Evolutionary conservation across 1,140 invertebrate species (phyloP).

Genomic region (Drosophila nigromelanica): DNA sequence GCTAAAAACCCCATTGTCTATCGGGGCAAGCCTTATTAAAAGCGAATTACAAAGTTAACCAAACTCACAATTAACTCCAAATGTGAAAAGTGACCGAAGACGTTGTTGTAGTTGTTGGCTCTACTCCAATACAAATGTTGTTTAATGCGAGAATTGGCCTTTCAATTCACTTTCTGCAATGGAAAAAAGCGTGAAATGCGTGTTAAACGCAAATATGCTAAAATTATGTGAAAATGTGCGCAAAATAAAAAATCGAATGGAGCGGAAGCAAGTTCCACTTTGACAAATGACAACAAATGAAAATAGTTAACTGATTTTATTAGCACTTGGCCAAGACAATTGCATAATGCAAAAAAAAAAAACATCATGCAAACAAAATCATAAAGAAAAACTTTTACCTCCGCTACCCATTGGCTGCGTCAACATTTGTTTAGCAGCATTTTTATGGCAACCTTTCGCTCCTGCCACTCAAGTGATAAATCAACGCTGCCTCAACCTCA

Average conservation of each 20-base stretch:
- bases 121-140: conserved; percentile 26
- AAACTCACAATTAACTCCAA: conserved; percentile 21
- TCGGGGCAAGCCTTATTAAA: conserved; percentile 15
- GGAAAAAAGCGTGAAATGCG: conserved; percentile 28
- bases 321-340: conserved; percentile 60
- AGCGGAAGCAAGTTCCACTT: conserved; percentile 47
- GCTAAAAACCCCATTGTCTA: conserved; percentile 7
- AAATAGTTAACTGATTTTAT: conserved; percentile 61
- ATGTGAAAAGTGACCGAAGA: conserved; percentile 31
- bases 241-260: conserved; percentile 25
- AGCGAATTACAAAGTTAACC: conserved; percentile 20
- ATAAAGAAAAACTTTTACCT: conserved; percentile 50
- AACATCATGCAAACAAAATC: conserved; percentile 15
- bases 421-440: conserved; percentile 69
- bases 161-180: conserved; percentile 50
- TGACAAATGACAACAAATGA: conserved; percentile 61
- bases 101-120: conserved; percentile 7
- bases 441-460: conserved; percentile 72
- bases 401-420: conserved; percentile 22
- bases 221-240: conserved; percentile 35
- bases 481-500: conserved; percentile 38
- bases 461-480: conserved; percentile 62
- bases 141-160: conserved; percentile 1
- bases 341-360: conserved; percentile 55
- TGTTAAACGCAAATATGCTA: conserved; percentile 40